Evolutionary conservation across 2,888 invertebrate species (phyloP), one percentile per base, ranked within the genome.

Genomic region (Euplexia lucipara): DNA sequence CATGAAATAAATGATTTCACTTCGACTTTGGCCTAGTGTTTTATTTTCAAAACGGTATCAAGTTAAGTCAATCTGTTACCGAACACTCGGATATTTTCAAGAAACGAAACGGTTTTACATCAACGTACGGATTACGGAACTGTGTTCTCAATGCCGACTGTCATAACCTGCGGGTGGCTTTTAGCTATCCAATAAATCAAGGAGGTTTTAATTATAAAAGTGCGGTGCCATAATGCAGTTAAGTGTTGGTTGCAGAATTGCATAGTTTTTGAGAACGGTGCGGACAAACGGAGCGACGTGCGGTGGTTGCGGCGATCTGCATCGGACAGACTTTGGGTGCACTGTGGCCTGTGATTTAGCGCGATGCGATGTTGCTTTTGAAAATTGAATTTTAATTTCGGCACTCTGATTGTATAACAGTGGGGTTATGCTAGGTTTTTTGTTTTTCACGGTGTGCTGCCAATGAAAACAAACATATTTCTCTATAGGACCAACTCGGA

Each of bases 91-190:
- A n/a, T n/a, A n/a, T n/a, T n/a, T n/a, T n/a, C n/a, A n/a, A n/a
- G n/a, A n/a, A n/a, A 16, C 39, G 39, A 26, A 26, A 1, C 32
- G 14, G 12, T 32, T 47, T 47, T 18, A 18, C 39, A 41, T 30
- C 1, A 44, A 32, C 45, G 20, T 8, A 39, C 66, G 67, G 60
- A 64, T 45, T 18, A 57, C 58, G 39, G 62, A n/a, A n/a, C n/a
- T 48, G 45, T 63, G 22, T 59, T 49, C 14, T 16, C 3, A 61
- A 60, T 75, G 90, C 88, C 90, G 90, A 85, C 85, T 90, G 92
- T 93, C 93, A 92, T 91, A 89, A 86, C 89, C 92, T 93, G 93
- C 91, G 92, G 91, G 91, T 85, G 81, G 84, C 62, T 44, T 75
- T 64, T 79, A 71, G 63, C 72, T 82, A 81, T 66, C 63, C 70